Evolutionary conservation across 2,113 vertebrate species (phyloP).

Genomic region (Channa argus): DNA sequence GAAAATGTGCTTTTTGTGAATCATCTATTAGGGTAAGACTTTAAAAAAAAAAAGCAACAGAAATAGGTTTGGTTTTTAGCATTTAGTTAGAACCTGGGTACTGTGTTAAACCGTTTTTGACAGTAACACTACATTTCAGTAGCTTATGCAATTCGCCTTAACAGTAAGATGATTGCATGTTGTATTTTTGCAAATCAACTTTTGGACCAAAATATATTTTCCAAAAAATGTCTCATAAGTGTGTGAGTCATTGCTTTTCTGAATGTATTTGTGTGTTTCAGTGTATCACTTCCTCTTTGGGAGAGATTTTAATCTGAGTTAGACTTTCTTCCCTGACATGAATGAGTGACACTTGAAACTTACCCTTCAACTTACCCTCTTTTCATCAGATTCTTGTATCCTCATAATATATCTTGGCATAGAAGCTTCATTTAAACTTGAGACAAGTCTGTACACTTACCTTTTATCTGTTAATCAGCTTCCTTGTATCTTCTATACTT

Average conservation of each 20-base stretch:
- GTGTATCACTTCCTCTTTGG: too few relatives aligned
- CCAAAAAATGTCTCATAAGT: slow-evolving; percentile 64
- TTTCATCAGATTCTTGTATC: too few relatives aligned
- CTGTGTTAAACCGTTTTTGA: slow-evolving; percentile 6
- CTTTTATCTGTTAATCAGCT: too few relatives aligned
- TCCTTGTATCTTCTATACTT: too few relatives aligned
- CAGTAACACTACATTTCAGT: slow-evolving; percentile 47
- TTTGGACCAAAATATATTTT: slow-evolving; percentile 86
- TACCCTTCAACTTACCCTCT: too few relatives aligned
- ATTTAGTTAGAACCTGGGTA: slow-evolving; percentile 25
- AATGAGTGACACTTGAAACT: too few relatives aligned
- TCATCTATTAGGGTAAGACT: slow-evolving; percentile 1
- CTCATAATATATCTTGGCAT: too few relatives aligned
- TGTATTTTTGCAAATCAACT: slow-evolving; percentile 83
- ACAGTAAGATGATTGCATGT: slow-evolving; percentile 59
- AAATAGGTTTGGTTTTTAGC: background rate
- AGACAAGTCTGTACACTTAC: too few relatives aligned
- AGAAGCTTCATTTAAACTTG: too few relatives aligned
- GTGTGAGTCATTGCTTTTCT: slow-evolving; percentile 42
- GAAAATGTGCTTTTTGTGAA: slow-evolving; percentile 9
- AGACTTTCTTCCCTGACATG: too few relatives aligned
- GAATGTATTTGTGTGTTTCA: background rate
- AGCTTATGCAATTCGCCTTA: slow-evolving; percentile 54
- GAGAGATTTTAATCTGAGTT: too few relatives aligned
- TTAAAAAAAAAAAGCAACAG: slow-evolving; percentile 10